Evolutionary conservation across 2,888 invertebrate genomes (phyloP).

Genomic region (Andricus curvator): DNA sequence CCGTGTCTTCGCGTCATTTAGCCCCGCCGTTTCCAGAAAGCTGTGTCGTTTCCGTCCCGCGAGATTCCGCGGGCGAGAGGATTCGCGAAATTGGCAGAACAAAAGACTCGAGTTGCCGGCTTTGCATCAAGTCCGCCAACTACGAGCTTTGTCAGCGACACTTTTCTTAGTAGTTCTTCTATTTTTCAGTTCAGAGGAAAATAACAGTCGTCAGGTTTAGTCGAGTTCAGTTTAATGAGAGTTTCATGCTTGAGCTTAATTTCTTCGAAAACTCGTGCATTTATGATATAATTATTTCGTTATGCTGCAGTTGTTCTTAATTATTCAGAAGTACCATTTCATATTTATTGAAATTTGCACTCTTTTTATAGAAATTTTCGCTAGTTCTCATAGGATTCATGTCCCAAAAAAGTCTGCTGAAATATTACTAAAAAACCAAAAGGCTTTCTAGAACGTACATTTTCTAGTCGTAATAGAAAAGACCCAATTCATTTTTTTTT

Average conservation of each 20-base stretch:
- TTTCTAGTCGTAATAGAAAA: no score
- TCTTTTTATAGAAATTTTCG: no score
- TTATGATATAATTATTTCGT: not conserved
- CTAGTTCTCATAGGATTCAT: no score
- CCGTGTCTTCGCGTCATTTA: slow-evolving; percentile 52
- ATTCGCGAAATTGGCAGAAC: slow-evolving; percentile 38
- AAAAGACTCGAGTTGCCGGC: slow-evolving; percentile 29
- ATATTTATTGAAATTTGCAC: no score
- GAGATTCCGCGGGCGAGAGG: slow-evolving; percentile 33
- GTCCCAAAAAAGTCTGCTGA: no score
- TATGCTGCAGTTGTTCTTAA: no score
- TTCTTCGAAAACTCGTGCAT: slow-evolving; percentile 1
- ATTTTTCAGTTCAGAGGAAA: slow-evolving; percentile 30
- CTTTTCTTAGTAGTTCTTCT: slow-evolving; percentile 36
- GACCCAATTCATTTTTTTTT: no score
- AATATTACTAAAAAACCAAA: no score
- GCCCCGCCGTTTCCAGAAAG: slow-evolving; percentile 44
- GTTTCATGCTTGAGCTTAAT: not conserved
- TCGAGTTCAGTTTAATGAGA: not conserved
- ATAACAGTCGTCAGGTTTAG: slow-evolving; percentile 3
- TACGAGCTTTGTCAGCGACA: slow-evolving; percentile 34
- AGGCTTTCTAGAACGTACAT: no score
- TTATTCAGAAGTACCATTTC: no score
- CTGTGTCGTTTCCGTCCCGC: slow-evolving; percentile 56
- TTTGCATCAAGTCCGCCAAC: slow-evolving; percentile 16